Evolutionary conservation across 2,888 invertebrate genomes (phyloP).

Genomic region (Thumatha senex): DNA sequence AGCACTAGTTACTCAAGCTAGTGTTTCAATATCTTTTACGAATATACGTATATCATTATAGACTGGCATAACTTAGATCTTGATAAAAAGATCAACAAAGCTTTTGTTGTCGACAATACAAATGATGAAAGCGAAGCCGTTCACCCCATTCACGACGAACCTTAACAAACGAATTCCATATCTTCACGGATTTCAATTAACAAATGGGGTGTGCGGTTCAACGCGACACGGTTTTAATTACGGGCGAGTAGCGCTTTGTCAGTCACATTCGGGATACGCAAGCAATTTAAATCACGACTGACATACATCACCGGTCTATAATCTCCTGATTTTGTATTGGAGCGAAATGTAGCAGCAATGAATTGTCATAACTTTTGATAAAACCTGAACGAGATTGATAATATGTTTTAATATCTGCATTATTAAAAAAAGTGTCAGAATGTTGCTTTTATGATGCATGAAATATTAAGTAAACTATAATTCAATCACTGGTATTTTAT

Average conservation of each 20-base stretch:
- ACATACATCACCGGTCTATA: constrained; percentile 21
- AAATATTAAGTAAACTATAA: too few relatives aligned
- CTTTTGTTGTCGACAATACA: not conserved
- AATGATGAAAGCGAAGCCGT: constrained; percentile 4
- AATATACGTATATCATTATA: too few relatives aligned
- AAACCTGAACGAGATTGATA: not conserved
- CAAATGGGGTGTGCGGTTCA: constrained; percentile 45
- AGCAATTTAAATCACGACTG: constrained; percentile 32
- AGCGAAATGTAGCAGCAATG: constrained; percentile 8
- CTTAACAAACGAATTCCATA: constrained; percentile 21
- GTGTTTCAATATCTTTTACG: too few relatives aligned
- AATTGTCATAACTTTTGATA: not conserved
- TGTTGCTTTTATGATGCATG: too few relatives aligned
- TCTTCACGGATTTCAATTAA: constrained; percentile 49
- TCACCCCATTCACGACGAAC: not conserved
- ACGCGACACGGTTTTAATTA: constrained; percentile 42
- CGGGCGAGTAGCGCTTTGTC: constrained; percentile 32
- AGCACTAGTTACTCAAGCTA: not conserved
- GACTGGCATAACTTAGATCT: too few relatives aligned
- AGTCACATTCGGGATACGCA: constrained; percentile 25
- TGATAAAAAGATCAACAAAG: too few relatives aligned
- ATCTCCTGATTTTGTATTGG: constrained; percentile 10
- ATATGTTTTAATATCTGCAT: too few relatives aligned
- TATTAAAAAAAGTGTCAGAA: too few relatives aligned
- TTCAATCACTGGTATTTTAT: too few relatives aligned